Evolutionary conservation across 2,797 vertebrate genomes (phyloP).

Genomic region (Sebastes itinus): DNA sequence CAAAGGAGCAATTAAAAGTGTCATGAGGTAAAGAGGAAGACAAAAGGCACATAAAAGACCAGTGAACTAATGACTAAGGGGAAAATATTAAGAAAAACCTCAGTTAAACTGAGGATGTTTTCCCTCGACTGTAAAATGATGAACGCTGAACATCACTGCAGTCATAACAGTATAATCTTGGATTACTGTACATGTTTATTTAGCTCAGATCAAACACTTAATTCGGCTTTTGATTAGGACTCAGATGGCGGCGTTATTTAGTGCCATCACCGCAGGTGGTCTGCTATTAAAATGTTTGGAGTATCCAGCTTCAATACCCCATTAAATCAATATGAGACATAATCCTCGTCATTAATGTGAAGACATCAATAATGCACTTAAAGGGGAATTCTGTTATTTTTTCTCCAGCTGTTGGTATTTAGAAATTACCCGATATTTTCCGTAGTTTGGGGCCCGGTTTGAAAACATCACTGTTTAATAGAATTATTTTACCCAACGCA

Average conservation of each 20-base stretch:
- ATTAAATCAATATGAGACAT: conserved; percentile 31
- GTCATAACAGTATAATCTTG: conserved; percentile 38
- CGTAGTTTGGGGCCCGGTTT: background rate
- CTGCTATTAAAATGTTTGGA: conserved; percentile 39
- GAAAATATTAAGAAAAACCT: background rate
- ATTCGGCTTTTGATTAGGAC: conserved; percentile 37
- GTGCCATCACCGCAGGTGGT: conserved; percentile 41
- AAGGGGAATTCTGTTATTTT: background rate
- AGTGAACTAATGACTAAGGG: background rate
- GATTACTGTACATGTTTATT: conserved; percentile 40
- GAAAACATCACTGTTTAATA: background rate
- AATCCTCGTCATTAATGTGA: conserved; percentile 38
- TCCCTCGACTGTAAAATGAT: background rate
- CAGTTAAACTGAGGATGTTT: background rate
- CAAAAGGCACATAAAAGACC: background rate
- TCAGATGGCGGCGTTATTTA: conserved; percentile 27
- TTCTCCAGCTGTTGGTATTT: background rate
- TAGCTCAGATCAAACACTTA: conserved; percentile 41
- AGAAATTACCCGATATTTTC: background rate
- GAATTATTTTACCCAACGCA: background rate
- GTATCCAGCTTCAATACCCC: conserved; percentile 5
- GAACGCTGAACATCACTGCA: background rate
- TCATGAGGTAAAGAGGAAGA: background rate
- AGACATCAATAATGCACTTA: conserved; percentile 15
- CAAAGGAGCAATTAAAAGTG: background rate